Percentiles rank a stretch among this genome's conserved stretches.
Conservation (phyloP, 2,888 invertebrate genomes). For the Andrena bicolor region DNA sequence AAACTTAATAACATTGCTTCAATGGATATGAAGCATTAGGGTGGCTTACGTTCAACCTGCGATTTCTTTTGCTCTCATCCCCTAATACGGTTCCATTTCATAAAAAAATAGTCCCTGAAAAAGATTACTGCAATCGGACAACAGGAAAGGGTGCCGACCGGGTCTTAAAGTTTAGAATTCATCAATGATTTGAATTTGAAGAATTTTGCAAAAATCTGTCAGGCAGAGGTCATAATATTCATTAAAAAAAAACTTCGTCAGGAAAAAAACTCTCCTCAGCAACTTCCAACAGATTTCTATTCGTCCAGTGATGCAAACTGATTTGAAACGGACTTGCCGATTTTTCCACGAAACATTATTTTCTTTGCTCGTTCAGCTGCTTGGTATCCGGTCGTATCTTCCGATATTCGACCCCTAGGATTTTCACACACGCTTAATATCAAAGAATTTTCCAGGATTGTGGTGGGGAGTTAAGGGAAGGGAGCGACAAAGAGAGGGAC, state of each 20-base stretch:
- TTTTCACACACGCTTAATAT: constrained; percentile 73
- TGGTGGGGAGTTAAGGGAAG: constrained; percentile 29
- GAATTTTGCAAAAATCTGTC: neutral
- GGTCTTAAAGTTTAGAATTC: too few relatives aligned
- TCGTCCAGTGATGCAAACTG: neutral
- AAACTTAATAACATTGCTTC: neutral
- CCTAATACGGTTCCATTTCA: too few relatives aligned
- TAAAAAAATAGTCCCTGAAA: too few relatives aligned
- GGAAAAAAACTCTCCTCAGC: too few relatives aligned
- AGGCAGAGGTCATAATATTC: neutral
- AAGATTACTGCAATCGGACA: too few relatives aligned
- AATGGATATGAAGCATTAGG: neutral
- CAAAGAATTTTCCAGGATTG: constrained; percentile 69
- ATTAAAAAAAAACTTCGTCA: too few relatives aligned
- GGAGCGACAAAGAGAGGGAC: constrained; percentile 57
- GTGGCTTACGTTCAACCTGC: too few relatives aligned
- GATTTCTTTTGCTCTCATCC: too few relatives aligned
- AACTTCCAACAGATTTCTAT: neutral
- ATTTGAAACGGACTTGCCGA: neutral
- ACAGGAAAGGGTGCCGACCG: too few relatives aligned
- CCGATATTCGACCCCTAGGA: constrained; percentile 55
- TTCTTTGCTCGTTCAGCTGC: constrained; percentile 58
- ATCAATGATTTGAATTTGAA: too few relatives aligned
- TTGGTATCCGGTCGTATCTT: constrained; percentile 27
- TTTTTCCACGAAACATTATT: constrained; percentile 50